Evolutionary conservation across 2,888 invertebrate genomes (phyloP), one percentile per base, ranked within the genome.

Genomic region (Pocota personata): DNA sequence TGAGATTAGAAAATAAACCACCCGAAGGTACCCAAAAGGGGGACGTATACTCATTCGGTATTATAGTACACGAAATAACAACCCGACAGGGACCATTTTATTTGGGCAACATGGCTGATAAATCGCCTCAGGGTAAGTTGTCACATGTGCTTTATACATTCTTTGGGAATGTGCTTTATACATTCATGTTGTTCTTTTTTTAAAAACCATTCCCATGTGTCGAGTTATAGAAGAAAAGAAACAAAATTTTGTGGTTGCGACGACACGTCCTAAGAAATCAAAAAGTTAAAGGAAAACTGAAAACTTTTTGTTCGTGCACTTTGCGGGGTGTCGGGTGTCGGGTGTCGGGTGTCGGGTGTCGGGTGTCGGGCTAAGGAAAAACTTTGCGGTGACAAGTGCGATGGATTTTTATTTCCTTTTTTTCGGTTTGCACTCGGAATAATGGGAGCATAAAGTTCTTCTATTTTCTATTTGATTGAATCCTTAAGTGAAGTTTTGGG

Each of bases 41-140:
- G 21, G 98, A 98, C 90, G 96, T 98, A n/a, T 98, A 98, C 92
- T 97, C 98, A 48, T 98, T 98, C 91, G 98, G 96, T 12, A 97
- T 98, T 89, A 97, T 98, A 89, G 96, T 98, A 90, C 98, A 98
- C 90, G 98, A 98, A 93, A 98, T 98, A 89, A 95, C 97, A 77
- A 95, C 96, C 88, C 93, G 98, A 66, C 96, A 97, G 92, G 98
- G 98, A 27, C 96, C 96, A 0, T 98, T 98, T 91, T 97, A 96
- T 93, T 93, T 97, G 64, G 96, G 95, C 84, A 94, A 95, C 60
- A 93, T 94, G 71, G 93, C 94, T 43, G 93, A 94, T 75, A 93
- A 95, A 90, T 93, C 95, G 8, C 96, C 96, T 10, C 95, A 95
- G 94, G 96, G 97, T 97, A 92, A 93, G 93, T 91, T 62, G 58